These are phyloP conservation scores for Pissodes strobi DNA, from an alignment of 1,140 invertebrate genomes.

Conservation along the genomic window DNA sequence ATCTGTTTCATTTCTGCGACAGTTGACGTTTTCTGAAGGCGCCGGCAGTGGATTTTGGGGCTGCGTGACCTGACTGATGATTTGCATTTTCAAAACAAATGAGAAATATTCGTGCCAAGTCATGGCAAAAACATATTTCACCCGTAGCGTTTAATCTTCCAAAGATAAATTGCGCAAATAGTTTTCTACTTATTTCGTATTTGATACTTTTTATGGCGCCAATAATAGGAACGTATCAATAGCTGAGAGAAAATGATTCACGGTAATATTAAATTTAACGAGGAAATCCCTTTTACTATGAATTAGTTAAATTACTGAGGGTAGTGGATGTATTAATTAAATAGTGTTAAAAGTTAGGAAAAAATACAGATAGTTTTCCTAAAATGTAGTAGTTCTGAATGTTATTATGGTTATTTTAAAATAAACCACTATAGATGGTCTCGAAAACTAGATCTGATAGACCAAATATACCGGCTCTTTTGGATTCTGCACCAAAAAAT, in stretches of 20 bases:
- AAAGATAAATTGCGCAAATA: neutral
- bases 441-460: too few relatives aligned
- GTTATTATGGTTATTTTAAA: too few relatives aligned
- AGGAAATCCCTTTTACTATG: too few relatives aligned
- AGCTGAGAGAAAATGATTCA: too few relatives aligned
- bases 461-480: too few relatives aligned
- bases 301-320: neutral
- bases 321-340: too few relatives aligned
- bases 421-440: too few relatives aligned
- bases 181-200: neutral
- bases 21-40: conserved; percentile 26
- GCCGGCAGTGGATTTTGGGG: conserved; percentile 22
- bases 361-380: too few relatives aligned
- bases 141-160: neutral
- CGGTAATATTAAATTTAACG: conserved; percentile 6
- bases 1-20: conserved; percentile 20
- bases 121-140: conserved; percentile 20
- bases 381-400: too few relatives aligned
- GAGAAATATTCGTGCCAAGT: conserved; percentile 20
- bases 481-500: too few relatives aligned
- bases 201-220: neutral
- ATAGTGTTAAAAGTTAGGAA: too few relatives aligned
- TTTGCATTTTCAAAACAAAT: conserved; percentile 27
- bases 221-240: too few relatives aligned
- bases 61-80: conserved; percentile 22